These are phyloP conservation scores for Cichlasoma orientale DNA, from an alignment of 2,797 vertebrate genomes.

Conservation along the genomic window DNA sequence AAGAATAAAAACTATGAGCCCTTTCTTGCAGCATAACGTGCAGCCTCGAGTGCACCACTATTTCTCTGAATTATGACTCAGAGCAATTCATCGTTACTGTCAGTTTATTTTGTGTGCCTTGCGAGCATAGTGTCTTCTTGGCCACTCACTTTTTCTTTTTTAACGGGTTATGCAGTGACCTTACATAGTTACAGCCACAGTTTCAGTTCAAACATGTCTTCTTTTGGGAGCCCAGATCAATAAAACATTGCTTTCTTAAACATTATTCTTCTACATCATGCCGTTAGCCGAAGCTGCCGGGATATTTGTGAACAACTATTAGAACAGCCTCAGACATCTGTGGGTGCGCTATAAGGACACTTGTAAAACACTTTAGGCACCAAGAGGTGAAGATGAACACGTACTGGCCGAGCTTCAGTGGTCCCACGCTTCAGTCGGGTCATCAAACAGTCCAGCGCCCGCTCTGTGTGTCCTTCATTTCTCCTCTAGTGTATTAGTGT, in stretches of 20 bases:
- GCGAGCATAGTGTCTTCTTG: neutral
- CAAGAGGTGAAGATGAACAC: slow-evolving; percentile 33
- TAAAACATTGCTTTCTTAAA: neutral
- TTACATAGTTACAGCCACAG: neutral
- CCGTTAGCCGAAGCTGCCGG: neutral
- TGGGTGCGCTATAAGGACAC: slow-evolving; percentile 47
- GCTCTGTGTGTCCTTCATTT: slow-evolving; percentile 60
- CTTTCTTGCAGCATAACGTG: neutral
- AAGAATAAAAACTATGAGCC: neutral
- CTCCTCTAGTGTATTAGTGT: slow-evolving; percentile 59
- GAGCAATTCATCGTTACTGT: neutral
- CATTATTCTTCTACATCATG: neutral
- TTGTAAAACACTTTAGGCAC: slow-evolving; percentile 43
- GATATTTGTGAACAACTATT: neutral
- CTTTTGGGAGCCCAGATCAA: neutral
- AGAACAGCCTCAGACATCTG: neutral
- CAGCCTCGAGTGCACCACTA: neutral
- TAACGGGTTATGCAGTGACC: no score
- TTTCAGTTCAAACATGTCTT: neutral
- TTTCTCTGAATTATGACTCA: neutral
- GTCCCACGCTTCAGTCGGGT: slow-evolving; percentile 23
- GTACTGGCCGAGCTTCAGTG: slow-evolving; percentile 44
- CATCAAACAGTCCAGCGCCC: neutral
- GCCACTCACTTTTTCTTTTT: neutral
- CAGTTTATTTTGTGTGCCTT: neutral